A percentile compares a stretch with the other conserved stretches of the same genome.
These are phyloP conservation scores for Serilophus lunatus DNA, from an alignment of 2,113 vertebrate genomes.

Conservation along the genomic window DNA sequence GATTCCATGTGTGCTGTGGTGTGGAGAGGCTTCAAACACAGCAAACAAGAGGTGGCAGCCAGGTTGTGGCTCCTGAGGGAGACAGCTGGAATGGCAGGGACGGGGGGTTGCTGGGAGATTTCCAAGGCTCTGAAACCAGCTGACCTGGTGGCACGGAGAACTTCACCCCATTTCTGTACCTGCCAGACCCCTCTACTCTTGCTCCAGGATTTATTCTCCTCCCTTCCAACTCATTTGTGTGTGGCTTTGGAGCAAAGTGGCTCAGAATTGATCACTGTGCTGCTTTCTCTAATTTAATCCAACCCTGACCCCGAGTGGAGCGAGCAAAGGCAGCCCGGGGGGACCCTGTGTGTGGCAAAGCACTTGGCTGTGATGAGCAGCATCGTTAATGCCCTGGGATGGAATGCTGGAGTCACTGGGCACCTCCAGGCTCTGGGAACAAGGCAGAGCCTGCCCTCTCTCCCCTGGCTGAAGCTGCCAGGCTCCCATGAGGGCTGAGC, in stretches of 20 bases:
- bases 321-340: background rate
- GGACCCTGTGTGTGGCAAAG: background rate
- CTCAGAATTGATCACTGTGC: background rate
- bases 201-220: background rate
- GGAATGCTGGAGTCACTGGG: background rate
- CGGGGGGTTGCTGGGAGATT: background rate
- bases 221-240: background rate
- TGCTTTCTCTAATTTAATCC: background rate
- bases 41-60: accelerated
- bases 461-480: accelerated
- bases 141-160: background rate
- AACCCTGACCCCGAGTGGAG: background rate
- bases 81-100: background rate
- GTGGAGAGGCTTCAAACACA: background rate
- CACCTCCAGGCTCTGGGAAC: background rate
- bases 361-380: background rate
- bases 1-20: accelerated
- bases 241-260: background rate
- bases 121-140: background rate
- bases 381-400: accelerated
- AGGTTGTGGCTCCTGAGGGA: accelerated
- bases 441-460: background rate
- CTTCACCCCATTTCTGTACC: background rate
- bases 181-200: background rate
- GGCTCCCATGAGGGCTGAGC: background rate